Base-by-base conservation (phyloP, 2,888 invertebrate species). In the Chrysina gloriosa region DNA sequence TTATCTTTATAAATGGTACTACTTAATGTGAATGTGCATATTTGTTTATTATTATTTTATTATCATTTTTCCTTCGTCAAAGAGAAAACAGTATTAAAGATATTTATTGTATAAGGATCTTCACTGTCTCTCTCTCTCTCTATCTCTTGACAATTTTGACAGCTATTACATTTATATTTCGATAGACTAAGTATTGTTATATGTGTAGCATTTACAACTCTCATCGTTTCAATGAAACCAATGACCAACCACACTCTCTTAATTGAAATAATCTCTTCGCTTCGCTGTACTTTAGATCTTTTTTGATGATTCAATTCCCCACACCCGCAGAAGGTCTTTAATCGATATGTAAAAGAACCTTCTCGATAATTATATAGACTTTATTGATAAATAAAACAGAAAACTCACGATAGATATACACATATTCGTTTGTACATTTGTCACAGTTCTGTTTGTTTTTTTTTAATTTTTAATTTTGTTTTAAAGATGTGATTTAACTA, bases 401-500 rank as follows among this genome's bases (percentile, higher is more conserved):
- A n/a, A n/a, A n/a, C n/a, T n/a, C n/a, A n/a, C n/a, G n/a, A n/a
- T n/a, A n/a, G n/a, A n/a, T n/a, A n/a, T n/a, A n/a, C n/a, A n/a
- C n/a, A n/a, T n/a, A n/a, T n/a, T n/a, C n/a, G n/a, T 63, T 42
- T 19, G 64, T 65, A 54, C 45, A 65, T 29, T 50, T 42, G 27
- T 27, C 67, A 70, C 56, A 58, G 67, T 67, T 65, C 52, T 67
- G 65, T 68, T 58, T 68, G 66, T 68, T 63, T 70, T 71, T 68
- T 63, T 70, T 71, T 77, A 77, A 75, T 77, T 71, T 75, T 73
- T n/a, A n/a, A n/a, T n/a, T 52, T 29, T 31, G 31, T 52, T 68
- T 75, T 80, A 79, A 78, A 79, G 79, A 79, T 80, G 82, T 82
- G 82, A 82, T 82, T 77, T 73, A 78, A 80, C 82, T 82, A 82